These are phyloP conservation scores for Polyergus mexicanus DNA, from an alignment of 1,140 invertebrate species.

Conservation along the genomic window DNA sequence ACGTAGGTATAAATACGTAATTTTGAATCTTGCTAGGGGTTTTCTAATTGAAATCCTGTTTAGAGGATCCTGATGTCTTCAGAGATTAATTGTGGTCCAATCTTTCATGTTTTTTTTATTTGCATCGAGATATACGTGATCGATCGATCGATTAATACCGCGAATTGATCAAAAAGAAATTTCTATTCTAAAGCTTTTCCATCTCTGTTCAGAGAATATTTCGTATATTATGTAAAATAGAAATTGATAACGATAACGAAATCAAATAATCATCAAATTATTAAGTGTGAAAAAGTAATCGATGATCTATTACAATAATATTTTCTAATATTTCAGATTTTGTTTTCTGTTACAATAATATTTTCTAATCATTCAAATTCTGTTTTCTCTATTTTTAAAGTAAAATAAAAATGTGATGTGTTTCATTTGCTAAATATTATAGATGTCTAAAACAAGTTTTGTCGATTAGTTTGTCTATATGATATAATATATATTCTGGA, in stretches of 20 bases:
- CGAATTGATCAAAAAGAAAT: neutral
- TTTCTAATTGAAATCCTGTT: constrained; percentile 24
- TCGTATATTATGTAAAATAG: neutral
- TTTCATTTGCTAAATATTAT: constrained; percentile 6
- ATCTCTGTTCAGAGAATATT: too few relatives aligned
- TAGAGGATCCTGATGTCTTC: neutral
- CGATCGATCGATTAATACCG: neutral
- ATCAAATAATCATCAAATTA: neutral
- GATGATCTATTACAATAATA: neutral
- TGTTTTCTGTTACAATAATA: constrained; percentile 12
- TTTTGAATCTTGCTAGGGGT: neutral
- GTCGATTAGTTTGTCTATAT: neutral
- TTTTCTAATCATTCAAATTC: constrained; percentile 6
- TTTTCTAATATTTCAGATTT: constrained; percentile 11
- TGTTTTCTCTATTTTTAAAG: constrained; percentile 13
- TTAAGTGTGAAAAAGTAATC: neutral
- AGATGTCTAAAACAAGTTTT: neutral
- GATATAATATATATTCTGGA: neutral
- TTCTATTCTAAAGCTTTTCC: neutral
- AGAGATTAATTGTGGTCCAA: neutral
- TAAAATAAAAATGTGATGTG: neutral
- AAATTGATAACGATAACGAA: constrained; percentile 17
- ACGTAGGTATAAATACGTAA: neutral
- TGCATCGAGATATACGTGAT: neutral
- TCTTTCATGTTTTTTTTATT: constrained; percentile 6